Percentiles rank a stretch among this genome's conserved stretches.
Conservation (phyloP, 2,113 vertebrate species). For the Mus pahari region DNA sequence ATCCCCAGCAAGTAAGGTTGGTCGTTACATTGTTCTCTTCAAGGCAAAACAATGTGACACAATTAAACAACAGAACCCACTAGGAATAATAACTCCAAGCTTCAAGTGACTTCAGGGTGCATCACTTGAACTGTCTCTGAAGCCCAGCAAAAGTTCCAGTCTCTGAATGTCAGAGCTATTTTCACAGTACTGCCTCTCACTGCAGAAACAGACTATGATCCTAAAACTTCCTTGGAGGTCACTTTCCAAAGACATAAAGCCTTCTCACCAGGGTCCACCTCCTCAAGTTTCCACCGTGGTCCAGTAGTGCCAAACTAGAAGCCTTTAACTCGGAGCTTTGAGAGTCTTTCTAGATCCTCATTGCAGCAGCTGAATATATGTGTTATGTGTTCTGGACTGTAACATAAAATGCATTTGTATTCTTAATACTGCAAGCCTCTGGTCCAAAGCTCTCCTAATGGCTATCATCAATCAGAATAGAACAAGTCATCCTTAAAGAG, state of each 20-base stretch:
- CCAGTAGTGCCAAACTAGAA: not conserved
- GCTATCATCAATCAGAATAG: not conserved
- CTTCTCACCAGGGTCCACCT: not conserved
- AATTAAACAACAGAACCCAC: not conserved
- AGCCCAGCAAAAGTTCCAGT: not conserved
- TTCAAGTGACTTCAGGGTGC: not conserved
- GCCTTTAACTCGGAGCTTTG: not conserved
- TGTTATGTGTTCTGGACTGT: not conserved
- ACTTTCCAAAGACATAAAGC: not conserved
- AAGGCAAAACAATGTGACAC: not conserved
- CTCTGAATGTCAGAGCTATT: no score
- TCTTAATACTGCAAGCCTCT: not conserved
- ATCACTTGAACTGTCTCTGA: not conserved
- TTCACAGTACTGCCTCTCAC: not conserved
- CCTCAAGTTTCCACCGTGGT: not conserved
- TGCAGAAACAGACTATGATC: not conserved
- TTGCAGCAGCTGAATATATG: not conserved
- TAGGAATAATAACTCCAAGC: not conserved
- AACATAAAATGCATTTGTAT: not conserved
- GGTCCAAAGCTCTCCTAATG: not conserved
- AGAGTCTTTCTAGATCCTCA: not conserved
- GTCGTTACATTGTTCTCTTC: not conserved
- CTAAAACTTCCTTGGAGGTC: not conserved
- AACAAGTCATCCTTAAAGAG: not conserved
- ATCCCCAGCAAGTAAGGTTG: not conserved